These are phyloP conservation scores for Ageneiosus marmoratus DNA, from an alignment of 2,113 vertebrate genomes.

Conservation along the genomic window DNA sequence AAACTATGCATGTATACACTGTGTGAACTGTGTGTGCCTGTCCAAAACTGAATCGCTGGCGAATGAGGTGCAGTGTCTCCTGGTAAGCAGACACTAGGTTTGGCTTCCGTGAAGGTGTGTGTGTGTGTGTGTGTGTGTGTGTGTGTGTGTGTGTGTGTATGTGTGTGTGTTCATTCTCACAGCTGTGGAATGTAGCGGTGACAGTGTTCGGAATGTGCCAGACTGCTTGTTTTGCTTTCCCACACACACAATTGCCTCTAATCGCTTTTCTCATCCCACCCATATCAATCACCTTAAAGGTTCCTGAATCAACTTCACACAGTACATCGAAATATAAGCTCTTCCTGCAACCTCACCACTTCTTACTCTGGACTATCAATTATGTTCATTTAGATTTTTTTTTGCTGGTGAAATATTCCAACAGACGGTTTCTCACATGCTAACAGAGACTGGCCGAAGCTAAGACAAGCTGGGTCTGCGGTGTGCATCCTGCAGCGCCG, in stretches of 20 bases:
- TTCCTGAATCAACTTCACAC: conserved; percentile 15
- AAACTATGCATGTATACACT: neutral
- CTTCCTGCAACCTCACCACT: neutral
- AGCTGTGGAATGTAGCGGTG: conserved; percentile 56
- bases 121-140: neutral
- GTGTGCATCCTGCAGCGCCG: conserved; percentile 49
- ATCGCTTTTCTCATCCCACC: conserved; percentile 22
- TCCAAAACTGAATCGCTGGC: neutral
- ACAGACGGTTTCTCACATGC: conserved; percentile 28
- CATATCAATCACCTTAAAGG: neutral
- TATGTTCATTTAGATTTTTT: neutral
- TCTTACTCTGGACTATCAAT: neutral
- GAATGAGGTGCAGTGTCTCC: neutral
- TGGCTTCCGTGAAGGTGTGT: conserved; percentile 50
- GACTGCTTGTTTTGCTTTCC: conserved; percentile 54
- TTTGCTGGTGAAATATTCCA: neutral
- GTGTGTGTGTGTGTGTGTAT: neutral
- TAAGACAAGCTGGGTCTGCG: conserved; percentile 25
- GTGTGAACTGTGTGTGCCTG: neutral
- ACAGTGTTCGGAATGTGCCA: conserved; percentile 44
- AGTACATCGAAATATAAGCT: conserved; percentile 13
- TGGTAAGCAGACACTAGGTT: neutral
- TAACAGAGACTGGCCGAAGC: neutral
- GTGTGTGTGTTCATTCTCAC: conserved; percentile 28
- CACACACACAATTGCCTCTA: conserved; percentile 39